Conservation (phyloP, 2,888 invertebrate genomes). For the Drosophila atripex region DNA sequence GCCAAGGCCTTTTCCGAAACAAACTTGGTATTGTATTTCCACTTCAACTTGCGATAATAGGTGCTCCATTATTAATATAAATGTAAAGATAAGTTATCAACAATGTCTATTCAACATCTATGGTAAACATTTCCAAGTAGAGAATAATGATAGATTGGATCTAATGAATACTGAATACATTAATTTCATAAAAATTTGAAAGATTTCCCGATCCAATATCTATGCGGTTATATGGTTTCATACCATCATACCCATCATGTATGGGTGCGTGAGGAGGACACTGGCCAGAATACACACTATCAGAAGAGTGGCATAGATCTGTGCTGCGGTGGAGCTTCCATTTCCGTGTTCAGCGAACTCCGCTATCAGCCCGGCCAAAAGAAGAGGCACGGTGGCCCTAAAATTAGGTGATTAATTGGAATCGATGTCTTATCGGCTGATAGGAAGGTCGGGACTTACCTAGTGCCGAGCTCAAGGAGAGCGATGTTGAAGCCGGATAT, state of each 20-base stretch:
- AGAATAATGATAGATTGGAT: background rate
- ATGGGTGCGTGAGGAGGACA: constrained; percentile 92
- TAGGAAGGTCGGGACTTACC: constrained; percentile 61
- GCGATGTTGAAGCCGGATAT: constrained; percentile 86
- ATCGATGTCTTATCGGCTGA: background rate
- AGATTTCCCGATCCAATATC: background rate
- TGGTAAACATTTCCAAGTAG: background rate
- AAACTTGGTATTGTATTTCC: background rate
- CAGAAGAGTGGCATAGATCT: constrained; percentile 89
- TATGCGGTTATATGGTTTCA: background rate
- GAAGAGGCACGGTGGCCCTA: constrained; percentile 87
- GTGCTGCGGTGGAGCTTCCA: constrained; percentile 85
- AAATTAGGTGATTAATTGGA: constrained; percentile 18
- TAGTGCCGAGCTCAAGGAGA: constrained; percentile 86
- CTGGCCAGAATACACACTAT: constrained; percentile 89
- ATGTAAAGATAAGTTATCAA: background rate
- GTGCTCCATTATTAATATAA: constrained; percentile 1
- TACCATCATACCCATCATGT: constrained; percentile 86
- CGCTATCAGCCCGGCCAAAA: constrained; percentile 87
- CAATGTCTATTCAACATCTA: background rate
- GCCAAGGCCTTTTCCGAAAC: background rate
- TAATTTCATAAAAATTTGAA: background rate
- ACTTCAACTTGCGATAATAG: background rate
- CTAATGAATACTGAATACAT: background rate
- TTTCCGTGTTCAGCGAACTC: constrained; percentile 84